These are phyloP conservation scores for Corythornis cristatus DNA, from an alignment of 2,113 vertebrate genomes.

Conservation along the genomic window DNA sequence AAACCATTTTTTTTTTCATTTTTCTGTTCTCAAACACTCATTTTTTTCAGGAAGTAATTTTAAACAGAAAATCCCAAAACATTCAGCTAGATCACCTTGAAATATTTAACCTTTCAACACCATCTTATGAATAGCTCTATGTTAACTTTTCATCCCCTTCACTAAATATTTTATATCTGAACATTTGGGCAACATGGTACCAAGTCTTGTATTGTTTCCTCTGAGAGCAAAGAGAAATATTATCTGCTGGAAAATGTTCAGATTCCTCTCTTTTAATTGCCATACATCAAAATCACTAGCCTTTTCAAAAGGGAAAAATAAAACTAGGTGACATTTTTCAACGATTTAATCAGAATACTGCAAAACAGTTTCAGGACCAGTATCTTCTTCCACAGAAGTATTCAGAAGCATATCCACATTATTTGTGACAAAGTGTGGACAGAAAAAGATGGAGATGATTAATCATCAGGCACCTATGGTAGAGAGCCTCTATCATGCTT, in stretches of 20 bases:
- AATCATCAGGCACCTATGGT: slow-evolving; percentile 8
- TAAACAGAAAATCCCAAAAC: not conserved
- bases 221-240: not conserved
- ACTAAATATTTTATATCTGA: not conserved
- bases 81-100: not conserved
- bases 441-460: not conserved
- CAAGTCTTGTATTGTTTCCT: not conserved
- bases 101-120: not conserved
- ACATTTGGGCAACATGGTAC: not conserved
- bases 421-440: not conserved
- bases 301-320: not conserved
- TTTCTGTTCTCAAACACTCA: not conserved
- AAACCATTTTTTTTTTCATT: not conserved
- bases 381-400: not conserved
- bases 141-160: not conserved
- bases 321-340: not conserved
- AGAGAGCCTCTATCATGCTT: not conserved
- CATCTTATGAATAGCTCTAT: not conserved
- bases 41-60: slow-evolving; percentile 11
- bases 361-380: not conserved
- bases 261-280: not conserved
- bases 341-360: not conserved
- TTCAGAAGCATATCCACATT: not conserved
- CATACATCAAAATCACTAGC: not conserved
- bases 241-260: not conserved